Evolutionary conservation across 2,797 vertebrate species (phyloP).

Genomic region (Chelonia mydas): DNA sequence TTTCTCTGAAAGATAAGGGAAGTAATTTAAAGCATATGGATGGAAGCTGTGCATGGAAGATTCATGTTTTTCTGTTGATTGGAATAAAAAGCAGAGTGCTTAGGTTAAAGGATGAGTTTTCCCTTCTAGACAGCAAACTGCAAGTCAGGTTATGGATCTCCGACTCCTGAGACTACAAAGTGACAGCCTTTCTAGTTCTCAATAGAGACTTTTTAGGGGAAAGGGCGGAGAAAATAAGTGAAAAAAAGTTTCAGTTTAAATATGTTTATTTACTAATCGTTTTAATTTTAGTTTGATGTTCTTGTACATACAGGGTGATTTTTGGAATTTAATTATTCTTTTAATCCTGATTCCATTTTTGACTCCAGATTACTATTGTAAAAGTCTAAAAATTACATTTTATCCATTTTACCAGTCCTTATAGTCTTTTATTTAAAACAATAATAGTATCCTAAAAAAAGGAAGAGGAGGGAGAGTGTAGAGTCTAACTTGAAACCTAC

Average conservation of each 20-base stretch:
- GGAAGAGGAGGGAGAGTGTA: no score
- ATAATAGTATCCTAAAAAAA: no score
- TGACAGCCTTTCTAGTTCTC: neutral
- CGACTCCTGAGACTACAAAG: conserved; percentile 14
- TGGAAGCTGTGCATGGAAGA: neutral
- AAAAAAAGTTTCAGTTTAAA: no score
- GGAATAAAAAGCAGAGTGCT: conserved; percentile 8
- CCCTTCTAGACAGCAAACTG: neutral
- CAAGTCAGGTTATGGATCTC: neutral
- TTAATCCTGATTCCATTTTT: neutral
- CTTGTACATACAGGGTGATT: neutral
- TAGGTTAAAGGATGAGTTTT: conserved; percentile 18
- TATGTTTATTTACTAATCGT: neutral
- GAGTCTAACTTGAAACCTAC: no score
- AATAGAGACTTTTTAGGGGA: neutral
- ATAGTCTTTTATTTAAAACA: no score
- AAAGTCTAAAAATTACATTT: no score
- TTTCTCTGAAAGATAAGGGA: neutral
- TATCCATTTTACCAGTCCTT: no score
- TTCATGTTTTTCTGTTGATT: neutral
- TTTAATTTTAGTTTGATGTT: neutral
- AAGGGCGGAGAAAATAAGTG: no score
- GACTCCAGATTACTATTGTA: no score
- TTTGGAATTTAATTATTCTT: neutral
- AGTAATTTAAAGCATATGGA: neutral